Conservation (phyloP, 2,888 invertebrate genomes). For the Rapana venosa region DNA sequence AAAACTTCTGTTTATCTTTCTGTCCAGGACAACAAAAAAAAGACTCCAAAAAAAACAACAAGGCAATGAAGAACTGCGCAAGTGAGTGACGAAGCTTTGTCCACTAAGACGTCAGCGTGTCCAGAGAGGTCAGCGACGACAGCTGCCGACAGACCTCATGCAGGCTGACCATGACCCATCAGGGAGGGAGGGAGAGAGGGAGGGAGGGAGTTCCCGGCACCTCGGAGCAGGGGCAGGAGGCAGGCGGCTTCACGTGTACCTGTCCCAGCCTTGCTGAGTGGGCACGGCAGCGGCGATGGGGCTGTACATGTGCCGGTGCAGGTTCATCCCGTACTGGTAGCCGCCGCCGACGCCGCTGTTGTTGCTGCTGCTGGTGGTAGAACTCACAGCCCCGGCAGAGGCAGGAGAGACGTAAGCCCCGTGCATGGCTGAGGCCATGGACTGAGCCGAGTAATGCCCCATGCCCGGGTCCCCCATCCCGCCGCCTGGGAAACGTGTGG, state of each 20-base stretch:
- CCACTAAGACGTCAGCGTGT: too few relatives aligned
- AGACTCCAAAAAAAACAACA: too few relatives aligned
- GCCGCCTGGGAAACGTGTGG: slow-evolving; percentile 57
- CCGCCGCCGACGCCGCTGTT: slow-evolving; percentile 38
- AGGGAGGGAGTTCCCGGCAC: too few relatives aligned
- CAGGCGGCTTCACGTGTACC: slow-evolving; percentile 60
- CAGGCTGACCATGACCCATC: too few relatives aligned
- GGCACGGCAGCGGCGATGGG: slow-evolving; percentile 72
- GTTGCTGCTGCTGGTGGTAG: slow-evolving; percentile 21
- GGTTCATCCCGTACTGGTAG: slow-evolving; percentile 59
- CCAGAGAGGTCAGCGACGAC: too few relatives aligned
- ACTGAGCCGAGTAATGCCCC: slow-evolving; percentile 47
- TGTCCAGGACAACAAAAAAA: too few relatives aligned
- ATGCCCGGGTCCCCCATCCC: slow-evolving; percentile 45
- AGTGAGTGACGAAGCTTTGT: too few relatives aligned
- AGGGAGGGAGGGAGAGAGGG: too few relatives aligned
- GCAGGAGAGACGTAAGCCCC: slow-evolving; percentile 41
- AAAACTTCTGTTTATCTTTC: too few relatives aligned
- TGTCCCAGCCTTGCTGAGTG: slow-evolving; percentile 69
- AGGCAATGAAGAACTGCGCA: too few relatives aligned
- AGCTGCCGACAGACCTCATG: too few relatives aligned
- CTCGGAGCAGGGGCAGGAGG: too few relatives aligned
- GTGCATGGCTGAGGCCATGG: slow-evolving; percentile 21
- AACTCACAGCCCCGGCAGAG: slow-evolving; percentile 28
- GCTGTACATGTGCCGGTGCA: slow-evolving; percentile 71